phyloP scores from a whole-genome alignment of 2,113 vertebrate genomes.

The Myotis brandtii region DNA sequence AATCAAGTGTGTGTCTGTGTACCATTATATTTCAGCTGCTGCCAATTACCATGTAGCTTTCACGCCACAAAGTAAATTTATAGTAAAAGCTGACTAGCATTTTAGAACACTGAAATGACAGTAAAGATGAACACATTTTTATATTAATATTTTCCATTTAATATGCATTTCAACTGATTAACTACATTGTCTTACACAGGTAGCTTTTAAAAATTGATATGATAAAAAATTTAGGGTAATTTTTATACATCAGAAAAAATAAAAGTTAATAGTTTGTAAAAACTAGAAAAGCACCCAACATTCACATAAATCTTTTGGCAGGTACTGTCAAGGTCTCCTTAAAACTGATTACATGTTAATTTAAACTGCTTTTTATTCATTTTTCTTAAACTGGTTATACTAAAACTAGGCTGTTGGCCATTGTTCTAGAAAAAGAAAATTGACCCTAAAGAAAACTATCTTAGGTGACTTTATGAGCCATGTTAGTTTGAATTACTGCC shows the following conservation, averaged over 20 bases:
- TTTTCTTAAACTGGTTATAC: constrained; percentile 62
- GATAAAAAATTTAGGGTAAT: constrained; percentile 6
- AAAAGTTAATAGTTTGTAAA: constrained; percentile 12
- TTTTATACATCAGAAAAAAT: constrained; percentile 32
- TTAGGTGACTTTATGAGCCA: constrained; percentile 49
- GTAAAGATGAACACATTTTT: not conserved
- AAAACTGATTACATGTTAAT: constrained; percentile 49
- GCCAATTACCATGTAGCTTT: constrained; percentile 23
- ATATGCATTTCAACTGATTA: constrained; percentile 5
- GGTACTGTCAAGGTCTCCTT: not conserved
- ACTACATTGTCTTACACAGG: not conserved
- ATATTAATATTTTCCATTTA: not conserved
- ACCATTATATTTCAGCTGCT: constrained; percentile 38
- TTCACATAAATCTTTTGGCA: constrained; percentile 47
- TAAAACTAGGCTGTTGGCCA: constrained; percentile 70
- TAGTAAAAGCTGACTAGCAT: not conserved
- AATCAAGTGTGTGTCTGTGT: constrained; percentile 10
- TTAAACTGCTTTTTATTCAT: constrained; percentile 24
- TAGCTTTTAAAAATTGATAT: constrained; percentile 19
- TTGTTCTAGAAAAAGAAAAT: constrained; percentile 19
- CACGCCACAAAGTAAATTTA: constrained; percentile 43
- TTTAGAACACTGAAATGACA: constrained; percentile 41
- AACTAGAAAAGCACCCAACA: not conserved
- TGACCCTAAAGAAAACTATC: constrained; percentile 36
- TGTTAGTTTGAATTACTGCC: constrained; percentile 45